Percentiles rank a stretch among this genome's conserved stretches.
Conservation (phyloP, 2,113 vertebrate species). For the Corydoras maculifer region DNA sequence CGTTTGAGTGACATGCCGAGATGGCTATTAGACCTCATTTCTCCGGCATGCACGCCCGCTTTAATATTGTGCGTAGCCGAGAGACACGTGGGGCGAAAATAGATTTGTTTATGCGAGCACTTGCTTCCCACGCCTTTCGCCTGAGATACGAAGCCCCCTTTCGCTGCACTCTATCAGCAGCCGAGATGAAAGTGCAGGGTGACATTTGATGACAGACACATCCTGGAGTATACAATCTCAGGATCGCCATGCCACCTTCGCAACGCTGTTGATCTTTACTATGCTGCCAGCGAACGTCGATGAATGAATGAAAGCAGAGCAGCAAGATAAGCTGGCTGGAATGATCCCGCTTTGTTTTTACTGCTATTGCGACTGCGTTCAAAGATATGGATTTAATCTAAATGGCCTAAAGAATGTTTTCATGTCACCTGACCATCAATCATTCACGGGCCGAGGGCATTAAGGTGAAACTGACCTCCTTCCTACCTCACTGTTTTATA, state of each 20-base stretch:
- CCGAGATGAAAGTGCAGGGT: conserved; percentile 17
- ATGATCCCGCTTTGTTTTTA: too few relatives aligned
- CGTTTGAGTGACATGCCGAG: conserved; percentile 52
- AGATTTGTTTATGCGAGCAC: conserved; percentile 43
- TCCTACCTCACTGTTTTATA: too few relatives aligned
- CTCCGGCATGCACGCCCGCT: conserved; percentile 26
- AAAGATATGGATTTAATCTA: too few relatives aligned
- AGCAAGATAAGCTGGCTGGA: too few relatives aligned
- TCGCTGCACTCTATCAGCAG: conserved; percentile 30
- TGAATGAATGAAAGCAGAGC: too few relatives aligned
- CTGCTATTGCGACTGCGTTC: too few relatives aligned
- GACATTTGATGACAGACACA: conserved; percentile 21
- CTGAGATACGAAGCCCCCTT: conserved; percentile 46
- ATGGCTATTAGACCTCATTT: conserved; percentile 50
- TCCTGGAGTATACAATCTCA: conserved; percentile 23
- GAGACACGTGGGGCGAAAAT: conserved; percentile 37
- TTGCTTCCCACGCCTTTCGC: conserved; percentile 41
- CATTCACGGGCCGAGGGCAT: too few relatives aligned
- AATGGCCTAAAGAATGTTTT: too few relatives aligned
- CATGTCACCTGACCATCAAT: too few relatives aligned
- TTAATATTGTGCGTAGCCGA: conserved; percentile 37
- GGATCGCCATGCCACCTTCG: not conserved
- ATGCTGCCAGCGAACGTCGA: not conserved
- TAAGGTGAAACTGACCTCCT: too few relatives aligned
- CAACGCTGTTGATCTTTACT: not conserved